Percentiles rank a stretch among this genome's conserved stretches.
These are phyloP conservation scores for Campoplex nolae DNA, from an alignment of 2,888 invertebrate genomes.

Conservation along the genomic window DNA sequence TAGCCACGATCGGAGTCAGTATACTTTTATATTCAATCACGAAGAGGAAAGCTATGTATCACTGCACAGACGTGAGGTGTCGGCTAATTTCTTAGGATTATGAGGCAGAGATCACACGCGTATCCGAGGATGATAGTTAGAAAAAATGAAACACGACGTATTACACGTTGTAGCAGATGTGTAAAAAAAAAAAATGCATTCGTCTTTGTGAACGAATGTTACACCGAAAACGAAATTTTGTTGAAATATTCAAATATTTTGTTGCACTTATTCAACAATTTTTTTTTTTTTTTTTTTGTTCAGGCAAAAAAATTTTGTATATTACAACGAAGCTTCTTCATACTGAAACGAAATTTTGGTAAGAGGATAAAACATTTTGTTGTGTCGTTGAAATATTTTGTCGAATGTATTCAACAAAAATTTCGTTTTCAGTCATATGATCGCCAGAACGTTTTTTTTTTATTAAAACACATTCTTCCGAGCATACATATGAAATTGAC, in stretches of 20 bases:
- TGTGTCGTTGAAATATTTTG: too few species aligned
- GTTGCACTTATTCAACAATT: not conserved
- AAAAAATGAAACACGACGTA: not conserved
- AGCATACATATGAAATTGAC: not conserved
- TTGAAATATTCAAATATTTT: too few species aligned
- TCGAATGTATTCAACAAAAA: too few species aligned
- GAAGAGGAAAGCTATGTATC: not conserved
- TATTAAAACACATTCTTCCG: not conserved
- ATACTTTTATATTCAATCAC: slow-evolving; percentile 55
- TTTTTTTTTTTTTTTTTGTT: too few species aligned
- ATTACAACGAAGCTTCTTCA: too few species aligned
- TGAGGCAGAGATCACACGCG: slow-evolving; percentile 20
- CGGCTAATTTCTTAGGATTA: slow-evolving; percentile 12
- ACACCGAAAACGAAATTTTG: too few species aligned
- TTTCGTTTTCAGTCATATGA: not conserved
- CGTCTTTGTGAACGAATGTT: not conserved
- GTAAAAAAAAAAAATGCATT: not conserved
- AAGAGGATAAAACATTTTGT: too few species aligned
- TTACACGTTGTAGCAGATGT: not conserved
- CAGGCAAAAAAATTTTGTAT: too few species aligned
- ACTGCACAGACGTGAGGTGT: not conserved
- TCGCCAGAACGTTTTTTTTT: not conserved
- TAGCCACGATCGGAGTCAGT: slow-evolving; percentile 48
- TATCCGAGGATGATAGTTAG: slow-evolving; percentile 8
- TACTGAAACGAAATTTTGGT: too few species aligned